A percentile compares a stretch with the other conserved stretches of the same genome.
phyloP scores from a whole-genome alignment of 2,888 invertebrate species.

The Timema cristinae region DNA sequence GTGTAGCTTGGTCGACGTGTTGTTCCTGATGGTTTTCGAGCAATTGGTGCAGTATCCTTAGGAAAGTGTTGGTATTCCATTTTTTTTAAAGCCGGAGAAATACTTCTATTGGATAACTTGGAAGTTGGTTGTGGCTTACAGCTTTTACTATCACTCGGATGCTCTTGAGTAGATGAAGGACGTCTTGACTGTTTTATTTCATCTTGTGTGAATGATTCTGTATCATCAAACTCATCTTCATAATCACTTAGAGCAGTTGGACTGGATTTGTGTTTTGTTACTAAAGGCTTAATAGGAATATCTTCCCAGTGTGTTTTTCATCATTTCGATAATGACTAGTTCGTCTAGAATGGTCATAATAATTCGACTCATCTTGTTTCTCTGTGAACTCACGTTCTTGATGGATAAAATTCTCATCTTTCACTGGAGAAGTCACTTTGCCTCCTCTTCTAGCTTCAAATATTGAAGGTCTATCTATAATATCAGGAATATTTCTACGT shows the following conservation, averaged over 20 bases:
- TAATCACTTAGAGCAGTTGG: not conserved
- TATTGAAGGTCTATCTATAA: constrained; percentile 51
- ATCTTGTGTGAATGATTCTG: constrained; percentile 12
- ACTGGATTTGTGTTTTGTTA: too few relatives aligned
- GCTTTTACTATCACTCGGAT: not conserved
- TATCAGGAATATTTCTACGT: constrained; percentile 40
- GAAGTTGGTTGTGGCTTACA: too few relatives aligned
- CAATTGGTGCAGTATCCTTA: too few relatives aligned
- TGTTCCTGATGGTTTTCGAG: too few relatives aligned
- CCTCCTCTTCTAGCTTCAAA: constrained; percentile 41
- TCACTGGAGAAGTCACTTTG: not conserved
- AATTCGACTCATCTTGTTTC: not conserved
- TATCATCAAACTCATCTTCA: constrained; percentile 1
- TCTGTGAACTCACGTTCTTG: constrained; percentile 10
- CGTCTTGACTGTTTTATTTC: too few relatives aligned
- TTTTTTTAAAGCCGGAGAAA: too few relatives aligned
- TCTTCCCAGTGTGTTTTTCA: not conserved
- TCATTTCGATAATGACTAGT: constrained; percentile 3
- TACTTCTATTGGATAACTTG: too few relatives aligned
- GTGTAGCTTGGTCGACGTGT: too few relatives aligned
- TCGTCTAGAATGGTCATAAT: too few relatives aligned
- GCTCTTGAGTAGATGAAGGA: too few relatives aligned
- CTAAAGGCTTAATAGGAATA: too few relatives aligned
- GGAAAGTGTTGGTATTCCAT: too few relatives aligned
- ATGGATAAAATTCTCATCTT: not conserved